Base-by-base conservation (phyloP, 2,113 vertebrate species). In the Probosciger aterrimus region DNA sequence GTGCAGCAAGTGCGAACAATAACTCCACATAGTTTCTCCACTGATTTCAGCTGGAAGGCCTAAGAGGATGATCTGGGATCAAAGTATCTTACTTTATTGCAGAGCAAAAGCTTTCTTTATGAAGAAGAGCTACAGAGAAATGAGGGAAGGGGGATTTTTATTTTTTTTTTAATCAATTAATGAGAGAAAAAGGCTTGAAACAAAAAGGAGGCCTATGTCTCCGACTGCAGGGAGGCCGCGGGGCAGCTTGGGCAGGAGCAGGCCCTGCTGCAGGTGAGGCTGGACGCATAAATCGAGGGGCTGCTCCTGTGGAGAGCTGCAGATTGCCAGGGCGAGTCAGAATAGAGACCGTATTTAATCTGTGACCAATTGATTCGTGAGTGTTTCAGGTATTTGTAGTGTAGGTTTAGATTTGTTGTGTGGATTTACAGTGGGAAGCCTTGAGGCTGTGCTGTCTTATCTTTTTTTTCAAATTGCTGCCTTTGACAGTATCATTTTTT, bases 1-100 rank as follows among this genome's bases (percentile, higher is more conserved):
- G 98, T 97, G 97, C 96, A 98, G 98, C 98, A 98, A 98, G 98
- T 98, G 98, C 97, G 98, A 98, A 98, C 98, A 98, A 98, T 98
- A 97, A 98, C 97, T 97, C 96, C 97, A 97, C 97, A 97, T 97
- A 97, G 97, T 97, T 98, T 97, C 96, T 97, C 95, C 90, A 4
- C 97, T 97, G 97, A 97, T 98, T 98, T 97, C 96, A 96, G 98
- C 97, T 97, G 96, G 98, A 97, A 97, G 96, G 96, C 94, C 96
- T 91, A 97, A 97, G 96, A 96, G 93, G 96, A 97, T 97, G 97
- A 96, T 96, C 97, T 96, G 93, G 92, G 96, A 97, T 93, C 95
- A 97, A 97, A 97, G 96, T 96, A 95, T 91, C 86, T 68, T 95
- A 96, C 93, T 97, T 97, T 97, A 97, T 97, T 96, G 91, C 94